phyloP scores from a whole-genome alignment of 2,113 vertebrate species.

The Dasyprocta punctata region DNA sequence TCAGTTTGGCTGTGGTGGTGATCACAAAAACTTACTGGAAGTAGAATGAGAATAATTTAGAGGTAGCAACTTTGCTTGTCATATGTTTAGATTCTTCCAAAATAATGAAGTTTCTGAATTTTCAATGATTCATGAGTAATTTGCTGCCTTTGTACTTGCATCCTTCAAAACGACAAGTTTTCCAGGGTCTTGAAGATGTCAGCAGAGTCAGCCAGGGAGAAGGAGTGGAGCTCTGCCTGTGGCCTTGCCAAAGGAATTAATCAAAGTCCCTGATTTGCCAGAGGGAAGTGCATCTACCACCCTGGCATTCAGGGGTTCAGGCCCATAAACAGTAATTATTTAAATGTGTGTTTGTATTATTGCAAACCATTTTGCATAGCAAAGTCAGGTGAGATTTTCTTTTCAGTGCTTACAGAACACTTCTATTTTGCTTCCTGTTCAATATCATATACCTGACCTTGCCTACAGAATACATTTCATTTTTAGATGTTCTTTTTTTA shows the following conservation, averaged over 20 bases:
- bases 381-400: constrained; percentile 1
- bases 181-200: background rate
- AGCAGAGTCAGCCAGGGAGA: background rate
- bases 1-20: background rate
- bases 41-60: background rate
- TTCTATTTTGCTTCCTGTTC: background rate
- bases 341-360: background rate
- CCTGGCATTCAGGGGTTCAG: background rate
- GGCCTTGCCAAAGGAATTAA: background rate
- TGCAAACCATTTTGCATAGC: background rate
- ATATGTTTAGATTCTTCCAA: background rate
- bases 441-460: background rate
- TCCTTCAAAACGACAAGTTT: background rate
- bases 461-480: background rate
- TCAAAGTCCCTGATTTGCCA: background rate
- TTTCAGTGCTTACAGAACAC: background rate
- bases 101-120: background rate
- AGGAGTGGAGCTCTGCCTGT: rapidly evolving
- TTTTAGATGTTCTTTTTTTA: too few species aligned
- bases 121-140: background rate
- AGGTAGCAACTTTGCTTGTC: background rate
- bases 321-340: background rate
- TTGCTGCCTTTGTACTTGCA: background rate
- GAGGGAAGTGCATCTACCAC: background rate
- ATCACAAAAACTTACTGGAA: background rate